Evolutionary conservation across 2,888 invertebrate genomes (phyloP).

Genomic region (Serripes groenlandicus): DNA sequence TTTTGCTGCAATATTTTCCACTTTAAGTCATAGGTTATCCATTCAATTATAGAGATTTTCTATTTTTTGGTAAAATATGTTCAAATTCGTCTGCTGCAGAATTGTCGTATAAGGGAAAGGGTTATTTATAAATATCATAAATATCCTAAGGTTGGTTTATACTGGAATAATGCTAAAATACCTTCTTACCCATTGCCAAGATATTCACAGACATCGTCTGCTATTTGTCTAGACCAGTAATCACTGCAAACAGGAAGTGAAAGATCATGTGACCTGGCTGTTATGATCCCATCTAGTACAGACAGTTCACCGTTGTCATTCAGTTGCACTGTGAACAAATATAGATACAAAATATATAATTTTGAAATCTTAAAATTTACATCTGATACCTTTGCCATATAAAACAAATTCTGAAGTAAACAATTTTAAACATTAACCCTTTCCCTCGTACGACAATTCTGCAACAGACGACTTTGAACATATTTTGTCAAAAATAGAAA

Average conservation of each 20-base stretch:
- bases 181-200: constrained; percentile 65
- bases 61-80: neutral
- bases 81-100: neutral
- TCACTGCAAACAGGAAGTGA: constrained; percentile 69
- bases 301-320: constrained; percentile 32
- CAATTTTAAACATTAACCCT: too few relatives aligned
- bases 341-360: too few relatives aligned
- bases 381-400: too few relatives aligned
- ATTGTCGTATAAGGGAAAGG: neutral
- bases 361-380: too few relatives aligned
- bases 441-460: too few relatives aligned
- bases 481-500: too few relatives aligned
- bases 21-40: too few relatives aligned
- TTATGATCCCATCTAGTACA: constrained; percentile 42
- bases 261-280: constrained; percentile 25
- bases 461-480: too few relatives aligned
- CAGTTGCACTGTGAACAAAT: constrained; percentile 44
- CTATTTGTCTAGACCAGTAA: constrained; percentile 65
- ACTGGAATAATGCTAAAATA: neutral
- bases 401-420: too few relatives aligned
- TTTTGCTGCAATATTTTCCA: too few relatives aligned
- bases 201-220: constrained; percentile 64
- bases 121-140: neutral
- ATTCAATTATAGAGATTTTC: too few relatives aligned
- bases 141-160: too few relatives aligned